Base-by-base conservation (phyloP, 2,113 vertebrate species). In the Pampusana beccarii region DNA sequence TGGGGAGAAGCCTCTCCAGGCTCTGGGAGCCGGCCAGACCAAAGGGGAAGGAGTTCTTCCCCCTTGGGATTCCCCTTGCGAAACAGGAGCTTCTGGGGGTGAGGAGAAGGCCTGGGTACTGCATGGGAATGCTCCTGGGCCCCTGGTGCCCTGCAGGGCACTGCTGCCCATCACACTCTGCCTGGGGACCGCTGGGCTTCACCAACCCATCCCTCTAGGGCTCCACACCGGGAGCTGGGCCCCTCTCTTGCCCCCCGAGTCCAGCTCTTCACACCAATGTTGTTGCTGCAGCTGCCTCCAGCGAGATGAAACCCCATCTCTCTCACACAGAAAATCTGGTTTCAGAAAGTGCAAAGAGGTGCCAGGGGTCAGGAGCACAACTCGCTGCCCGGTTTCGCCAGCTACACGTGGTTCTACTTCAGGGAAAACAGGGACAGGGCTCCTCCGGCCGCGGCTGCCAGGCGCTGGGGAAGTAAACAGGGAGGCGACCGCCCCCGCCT, bases 351-450 rank as follows among this genome's bases (percentile, higher is more conserved):
- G 19, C 48, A 10, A 19, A 67, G 48, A 4, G 5, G 5, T 3
- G 51, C 71, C 62, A 31, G n/a, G 18, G 46, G 20, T 5, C 11
- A 5, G 26, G 77, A 61, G 18, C 46, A 1, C 40, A 10, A 3
- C 11, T 10, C 31, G 0, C 36, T 33, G 8, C 18, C 13, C 24
- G 1, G 2, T 13, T 69, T 17, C 16, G 36, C 13, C 19, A 10
- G 0, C 16, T 9, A 2, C 34, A 0, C 3, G 16, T 5, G 50
- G 20, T 11, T 29, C 10, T 8, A 0, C 36, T n/a, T 11, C 11
- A 24, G 38, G 23, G 46, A 23, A 20, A 17, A 3, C 2, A 16
- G 21, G 6, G 12, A 11, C 7, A 6, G 3, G 8, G 11, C 20
- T 16, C 18, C 11, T 18, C 9, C 26, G 9, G 15, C 36, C 16